phyloP scores from a whole-genome alignment of 2,888 invertebrate species.

The Dynastes hyllus region DNA sequence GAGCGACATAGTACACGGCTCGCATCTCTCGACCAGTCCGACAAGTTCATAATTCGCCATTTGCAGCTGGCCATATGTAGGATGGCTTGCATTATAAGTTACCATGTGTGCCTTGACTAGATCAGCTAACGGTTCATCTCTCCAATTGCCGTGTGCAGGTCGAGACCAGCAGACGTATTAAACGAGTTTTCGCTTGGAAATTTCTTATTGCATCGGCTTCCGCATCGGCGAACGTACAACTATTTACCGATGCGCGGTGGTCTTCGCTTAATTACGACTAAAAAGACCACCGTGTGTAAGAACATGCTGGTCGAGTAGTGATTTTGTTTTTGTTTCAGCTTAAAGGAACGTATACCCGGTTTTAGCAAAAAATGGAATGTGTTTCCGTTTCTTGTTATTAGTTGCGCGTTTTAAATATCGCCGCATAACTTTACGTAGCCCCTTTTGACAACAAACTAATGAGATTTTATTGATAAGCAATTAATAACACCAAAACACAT shows the following conservation, averaged over 20 bases:
- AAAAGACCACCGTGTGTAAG: slow-evolving; percentile 18
- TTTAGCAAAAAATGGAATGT: no score
- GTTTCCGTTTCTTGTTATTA: no score
- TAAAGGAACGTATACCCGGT: no score
- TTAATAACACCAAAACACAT: no score
- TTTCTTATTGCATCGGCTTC: slow-evolving; percentile 42
- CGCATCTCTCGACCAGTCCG: slow-evolving; percentile 1
- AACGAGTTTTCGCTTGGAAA: slow-evolving; percentile 48
- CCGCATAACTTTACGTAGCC: no score
- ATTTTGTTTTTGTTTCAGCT: slow-evolving; percentile 3
- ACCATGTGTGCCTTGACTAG: slow-evolving; percentile 52
- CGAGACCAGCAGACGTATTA: slow-evolving; percentile 42
- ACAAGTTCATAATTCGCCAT: slow-evolving; percentile 16
- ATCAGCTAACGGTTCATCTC: slow-evolving; percentile 49
- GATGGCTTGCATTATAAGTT: slow-evolving; percentile 39
- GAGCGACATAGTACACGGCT: background rate
- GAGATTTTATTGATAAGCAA: no score
- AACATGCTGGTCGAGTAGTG: slow-evolving; percentile 4
- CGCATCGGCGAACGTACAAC: slow-evolving; percentile 18
- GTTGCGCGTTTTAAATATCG: no score
- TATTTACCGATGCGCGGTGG: slow-evolving; percentile 36
- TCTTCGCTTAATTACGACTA: slow-evolving; percentile 37
- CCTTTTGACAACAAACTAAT: no score
- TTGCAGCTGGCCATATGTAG: slow-evolving; percentile 27
- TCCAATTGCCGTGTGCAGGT: slow-evolving; percentile 48